A percentile compares a stretch with the other conserved stretches of the same genome.
These are phyloP conservation scores for Taurulus bubalis DNA, from an alignment of 2,113 vertebrate genomes.

Conservation along the genomic window DNA sequence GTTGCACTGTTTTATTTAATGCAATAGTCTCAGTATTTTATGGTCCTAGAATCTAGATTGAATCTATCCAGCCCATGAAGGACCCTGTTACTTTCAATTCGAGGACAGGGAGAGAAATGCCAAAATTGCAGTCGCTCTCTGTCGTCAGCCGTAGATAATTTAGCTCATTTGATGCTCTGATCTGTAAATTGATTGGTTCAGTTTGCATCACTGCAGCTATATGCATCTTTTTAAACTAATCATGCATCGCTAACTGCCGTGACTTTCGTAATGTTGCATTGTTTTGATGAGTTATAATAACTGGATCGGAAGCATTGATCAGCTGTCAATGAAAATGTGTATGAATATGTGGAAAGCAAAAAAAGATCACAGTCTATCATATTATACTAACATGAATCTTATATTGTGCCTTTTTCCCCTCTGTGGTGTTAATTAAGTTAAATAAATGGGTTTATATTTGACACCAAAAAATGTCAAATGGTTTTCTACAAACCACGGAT, in stretches of 20 bases:
- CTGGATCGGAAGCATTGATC: neutral
- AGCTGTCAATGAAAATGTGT: neutral
- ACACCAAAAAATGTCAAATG: neutral
- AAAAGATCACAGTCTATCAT: neutral
- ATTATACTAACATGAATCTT: neutral
- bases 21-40: neutral
- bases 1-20: constrained; percentile 18
- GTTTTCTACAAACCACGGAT: neutral
- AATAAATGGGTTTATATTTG: neutral
- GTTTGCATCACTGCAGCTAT: neutral
- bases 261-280: neutral
- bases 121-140: neutral
- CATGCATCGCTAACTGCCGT: neutral
- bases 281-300: neutral
- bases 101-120: neutral
- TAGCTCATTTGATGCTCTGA: neutral
- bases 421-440: too few species aligned
- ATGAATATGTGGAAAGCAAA: neutral
- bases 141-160: neutral
- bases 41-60: neutral
- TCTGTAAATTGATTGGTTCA: neutral
- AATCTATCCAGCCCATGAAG: neutral
- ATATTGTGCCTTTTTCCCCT: too few species aligned
- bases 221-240: neutral
- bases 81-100: neutral